Evolutionary conservation across 2,797 vertebrate species (phyloP), one percentile per base, ranked within the genome.

Genomic region (Etheostoma perlongum): DNA sequence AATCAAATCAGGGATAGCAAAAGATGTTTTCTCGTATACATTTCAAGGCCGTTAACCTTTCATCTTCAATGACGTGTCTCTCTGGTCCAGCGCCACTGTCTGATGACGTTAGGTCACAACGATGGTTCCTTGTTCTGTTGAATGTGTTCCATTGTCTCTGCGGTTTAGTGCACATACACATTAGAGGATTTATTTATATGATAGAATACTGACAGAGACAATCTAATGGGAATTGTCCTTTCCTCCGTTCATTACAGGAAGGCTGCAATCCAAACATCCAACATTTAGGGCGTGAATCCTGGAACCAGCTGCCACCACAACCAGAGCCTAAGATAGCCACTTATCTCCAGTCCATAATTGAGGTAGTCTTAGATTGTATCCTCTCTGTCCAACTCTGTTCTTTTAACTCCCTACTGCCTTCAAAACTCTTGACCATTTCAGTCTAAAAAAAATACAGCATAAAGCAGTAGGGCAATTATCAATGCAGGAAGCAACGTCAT

Each of bases 311-410:
- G 69, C 85, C 61, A 75, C 82, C 84, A 23, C 76, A 84, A 58
- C 73, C 79, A 81, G 81, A 79, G 85, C 69, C 73, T 68, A 75
- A 88, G 82, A 87, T 86, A 89, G 88, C 71, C 72, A 85, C 85
- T 90, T 88, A 90, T 91, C 87, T 89, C 67, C 68, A 81, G 75
- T 74, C 85, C 86, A 72, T 92, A 87, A 91, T 90, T 93, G 83
- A 88, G 88, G 82, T 51, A 67, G 73, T 60, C 77, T 76, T 57
- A 69, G 68, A 77, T 84, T 76, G 80, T 75, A 84, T 79, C 75
- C 55, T 76, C 75, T 72, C 44, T 54, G 44, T 30, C 44, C 15
- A 33, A 6, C 76, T 72, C 44, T 57, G 42, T 49, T 66, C 51
- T 74, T 82, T 88, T 79, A 82, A 88, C 82, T 66, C 74, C 54